Base-by-base conservation (phyloP, 2,888 invertebrate genomes). In the Dicyrtoma fusca region DNA sequence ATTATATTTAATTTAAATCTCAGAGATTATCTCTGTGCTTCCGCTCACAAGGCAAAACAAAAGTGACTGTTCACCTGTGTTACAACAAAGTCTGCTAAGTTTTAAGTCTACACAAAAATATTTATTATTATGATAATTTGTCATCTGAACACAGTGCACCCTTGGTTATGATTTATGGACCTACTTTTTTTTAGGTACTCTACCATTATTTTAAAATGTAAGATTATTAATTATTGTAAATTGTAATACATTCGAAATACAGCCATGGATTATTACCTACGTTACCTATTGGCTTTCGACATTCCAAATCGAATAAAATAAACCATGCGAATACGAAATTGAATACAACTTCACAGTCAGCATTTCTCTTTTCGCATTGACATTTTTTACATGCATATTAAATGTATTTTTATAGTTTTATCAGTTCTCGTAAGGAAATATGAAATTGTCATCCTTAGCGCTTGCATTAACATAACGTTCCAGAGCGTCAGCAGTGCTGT, bases 211-310 rank as follows among this genome's bases (percentile, higher is more conserved):
- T 53, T 53, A 19, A 53, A 14, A 53, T 17, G 49, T 14, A 49
- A 11, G 49, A 5, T 53, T 17, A 21, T 53, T 53, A 53, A 21
- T 21, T 10, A 19, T 53, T 53, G 49, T 49, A 49, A n/a, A 53
- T 10, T 53, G 19, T 53, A 53, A 53, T 53, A 21, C 19, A 53
- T 17, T 21, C 21, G 53, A 19, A 53, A 53, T 5, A 34, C 34
- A 34, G 34, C 34, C 34, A 34, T 34, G 34, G 34, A 34, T 34
- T 34, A 34, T 8, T 34, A 34, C 34, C 34, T 34, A 34, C 25
- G 26, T 26, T 59, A 59, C 23, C 26, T 26, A 59, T 3, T 59
- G 59, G 59, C 59, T 23, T 59, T 59, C 26, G 59, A 59, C 59
- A 59, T 59, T 59, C 59, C 59, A 19, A 19, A 49, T 17, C n/a